phyloP scores from a whole-genome alignment of 1,140 invertebrate species.

The Calycopis cecrops region DNA sequence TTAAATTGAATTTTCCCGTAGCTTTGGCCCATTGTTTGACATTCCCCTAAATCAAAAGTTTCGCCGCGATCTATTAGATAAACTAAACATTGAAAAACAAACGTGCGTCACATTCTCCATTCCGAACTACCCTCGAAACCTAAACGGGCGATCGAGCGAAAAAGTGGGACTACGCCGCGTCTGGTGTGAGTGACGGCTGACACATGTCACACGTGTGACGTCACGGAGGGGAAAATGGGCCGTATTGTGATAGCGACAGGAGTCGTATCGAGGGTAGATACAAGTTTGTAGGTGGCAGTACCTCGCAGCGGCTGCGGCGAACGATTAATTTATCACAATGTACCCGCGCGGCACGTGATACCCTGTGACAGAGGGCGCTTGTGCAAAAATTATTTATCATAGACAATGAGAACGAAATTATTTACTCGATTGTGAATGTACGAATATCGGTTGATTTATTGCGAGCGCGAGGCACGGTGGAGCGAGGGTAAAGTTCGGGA shows the following conservation, averaged over 20 bases:
- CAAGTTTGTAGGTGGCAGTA: background rate
- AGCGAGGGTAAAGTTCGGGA: too few species aligned
- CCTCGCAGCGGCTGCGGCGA: conserved; percentile 10
- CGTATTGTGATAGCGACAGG: conserved; percentile 8
- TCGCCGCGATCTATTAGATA: conserved; percentile 5
- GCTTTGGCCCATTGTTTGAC: background rate
- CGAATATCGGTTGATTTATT: background rate
- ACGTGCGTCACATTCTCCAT: conserved; percentile 38
- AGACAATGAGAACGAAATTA: background rate
- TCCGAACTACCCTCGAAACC: conserved; percentile 37
- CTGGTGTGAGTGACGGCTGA: conserved; percentile 55
- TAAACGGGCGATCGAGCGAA: conserved; percentile 54
- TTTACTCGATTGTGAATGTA: background rate
- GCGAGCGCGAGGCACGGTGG: too few species aligned
- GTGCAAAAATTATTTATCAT: conserved; percentile 23
- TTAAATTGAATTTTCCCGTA: background rate
- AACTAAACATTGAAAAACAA: conserved; percentile 4
- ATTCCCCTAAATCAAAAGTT: conserved; percentile 9
- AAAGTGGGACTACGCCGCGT: conserved; percentile 49
- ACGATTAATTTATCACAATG: conserved; percentile 30
- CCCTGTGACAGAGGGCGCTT: conserved; percentile 16
- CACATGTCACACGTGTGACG: conserved; percentile 21
- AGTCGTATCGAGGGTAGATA: conserved; percentile 8
- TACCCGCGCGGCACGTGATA: conserved; percentile 18
- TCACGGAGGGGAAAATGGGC: conserved; percentile 6